A percentile compares a stretch with the other conserved stretches of the same genome.
Conservation (phyloP, 1,140 invertebrate genomes). For the Sitobion miscanthi region DNA sequence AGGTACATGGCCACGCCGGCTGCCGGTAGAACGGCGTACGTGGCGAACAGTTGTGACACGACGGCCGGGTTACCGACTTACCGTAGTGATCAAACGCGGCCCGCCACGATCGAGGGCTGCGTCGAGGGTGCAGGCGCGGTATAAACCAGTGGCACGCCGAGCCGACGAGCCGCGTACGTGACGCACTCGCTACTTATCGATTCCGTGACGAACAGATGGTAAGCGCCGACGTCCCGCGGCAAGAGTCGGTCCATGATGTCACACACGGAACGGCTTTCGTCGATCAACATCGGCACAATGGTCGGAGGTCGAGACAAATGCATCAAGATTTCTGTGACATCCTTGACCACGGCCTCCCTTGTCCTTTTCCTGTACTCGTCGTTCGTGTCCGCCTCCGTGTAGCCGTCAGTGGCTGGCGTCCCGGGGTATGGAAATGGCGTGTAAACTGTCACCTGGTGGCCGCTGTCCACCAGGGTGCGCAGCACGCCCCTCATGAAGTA, state of each 20-base stretch:
- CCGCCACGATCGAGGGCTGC: background rate
- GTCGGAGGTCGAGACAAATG: background rate
- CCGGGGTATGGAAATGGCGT: constrained; percentile 25
- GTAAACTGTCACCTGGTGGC: constrained; percentile 34
- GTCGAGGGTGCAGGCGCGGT: background rate
- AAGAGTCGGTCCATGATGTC: background rate
- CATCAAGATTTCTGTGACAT: background rate
- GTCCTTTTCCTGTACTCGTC: background rate
- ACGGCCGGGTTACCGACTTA: background rate
- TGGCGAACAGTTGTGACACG: background rate
- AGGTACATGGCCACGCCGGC: background rate
- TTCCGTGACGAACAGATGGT: background rate
- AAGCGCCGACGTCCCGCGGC: background rate
- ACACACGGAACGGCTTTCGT: background rate
- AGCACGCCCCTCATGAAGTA: constrained; percentile 62
- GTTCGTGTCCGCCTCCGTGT: constrained; percentile 6
- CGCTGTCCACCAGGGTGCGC: constrained; percentile 52
- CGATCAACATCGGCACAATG: background rate
- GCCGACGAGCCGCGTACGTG: background rate
- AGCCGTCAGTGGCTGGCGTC: background rate
- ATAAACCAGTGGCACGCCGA: constrained; percentile 21
- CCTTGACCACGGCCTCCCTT: background rate
- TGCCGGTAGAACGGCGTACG: background rate
- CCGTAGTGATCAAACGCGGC: background rate
- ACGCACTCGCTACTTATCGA: background rate